Evolutionary conservation across 2,888 invertebrate species (phyloP), one percentile per base, ranked within the genome.

Genomic region (Lasioglossum lativentre): DNA sequence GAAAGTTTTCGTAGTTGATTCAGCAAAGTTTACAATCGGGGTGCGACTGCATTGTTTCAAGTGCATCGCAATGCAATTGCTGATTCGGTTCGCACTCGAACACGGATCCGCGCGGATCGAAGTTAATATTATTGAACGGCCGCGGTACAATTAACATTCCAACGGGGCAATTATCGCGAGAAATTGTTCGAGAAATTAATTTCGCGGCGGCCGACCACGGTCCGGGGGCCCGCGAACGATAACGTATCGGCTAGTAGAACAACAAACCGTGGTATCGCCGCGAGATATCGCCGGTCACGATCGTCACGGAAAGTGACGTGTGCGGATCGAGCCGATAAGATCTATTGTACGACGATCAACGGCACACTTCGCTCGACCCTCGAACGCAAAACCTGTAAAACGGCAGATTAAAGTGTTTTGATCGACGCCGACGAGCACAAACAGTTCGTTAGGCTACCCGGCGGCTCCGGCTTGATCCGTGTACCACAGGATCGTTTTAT

Each of bases 341-440:
- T 80, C 77, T 72, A 83, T 86, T 86, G 86, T 75, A 71, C 72
- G 52, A 30, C 68, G 77, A 78, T 80, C 83, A n/a, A 34, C 68
- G 68, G 68, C 23, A 75, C 83, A 87, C 86, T 87, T 86, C 83
- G 83, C 45, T 16, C 86, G 68, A 47, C n/a, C 47, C 42, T 30
- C 27, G 23, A 68, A 52, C 68, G 70, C 59, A 19, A 59, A 70
- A 70, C 42, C 66, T 38, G 10, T 45, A 4, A 78, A 74, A 70
- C 73, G 16, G 19, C n/a, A 63, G 86, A 85, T 86, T 85, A 85
- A 85, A 75, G 59, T 78, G 81, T 85, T 85, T 82, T 75, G 78
- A 85, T 78, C 75, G 71, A n/a, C n/a, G 2, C 70, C 27, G 5
- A 27, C 59, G 30, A 52, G 27, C 59, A 27, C 27, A 59, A 27